Evolutionary conservation across 2,888 invertebrate genomes (phyloP).

Genomic region (Onchidella celtica): DNA sequence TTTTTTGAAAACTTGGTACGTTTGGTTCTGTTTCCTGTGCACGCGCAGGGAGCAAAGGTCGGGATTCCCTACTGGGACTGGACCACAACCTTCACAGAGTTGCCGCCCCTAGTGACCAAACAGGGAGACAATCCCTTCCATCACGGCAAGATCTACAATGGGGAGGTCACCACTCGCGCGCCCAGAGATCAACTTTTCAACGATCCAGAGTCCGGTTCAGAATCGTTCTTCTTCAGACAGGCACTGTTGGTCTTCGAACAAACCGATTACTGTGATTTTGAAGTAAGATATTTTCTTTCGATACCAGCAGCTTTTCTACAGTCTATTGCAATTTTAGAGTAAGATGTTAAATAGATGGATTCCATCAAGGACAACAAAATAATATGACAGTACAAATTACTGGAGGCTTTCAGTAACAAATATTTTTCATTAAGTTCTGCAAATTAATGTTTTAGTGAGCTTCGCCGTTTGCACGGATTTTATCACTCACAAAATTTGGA

Average conservation of each 20-base stretch:
- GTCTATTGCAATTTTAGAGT: too few relatives aligned
- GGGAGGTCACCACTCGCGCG: conserved; percentile 48
- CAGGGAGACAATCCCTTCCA: conserved; percentile 55
- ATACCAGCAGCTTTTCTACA: too few relatives aligned
- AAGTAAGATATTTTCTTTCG: too few relatives aligned
- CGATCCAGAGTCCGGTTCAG: conserved; percentile 50
- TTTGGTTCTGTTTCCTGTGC: not conserved
- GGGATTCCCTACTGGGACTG: conserved; percentile 57
- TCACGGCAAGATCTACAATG: conserved; percentile 34
- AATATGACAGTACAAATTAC: too few relatives aligned
- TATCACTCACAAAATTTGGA: too few relatives aligned
- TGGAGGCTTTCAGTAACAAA: too few relatives aligned
- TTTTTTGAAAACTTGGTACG: too few relatives aligned
- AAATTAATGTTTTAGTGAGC: too few relatives aligned
- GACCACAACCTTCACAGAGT: conserved; percentile 46
- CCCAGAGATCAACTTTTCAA: conserved; percentile 53
- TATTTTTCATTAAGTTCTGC: too few relatives aligned
- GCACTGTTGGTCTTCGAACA: conserved; percentile 55
- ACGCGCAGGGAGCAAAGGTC: conserved; percentile 24
- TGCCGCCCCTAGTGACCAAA: conserved; percentile 48
- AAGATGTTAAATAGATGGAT: too few relatives aligned
- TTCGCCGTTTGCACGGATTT: too few relatives aligned
- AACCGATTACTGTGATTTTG: conserved; percentile 57
- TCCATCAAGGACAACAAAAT: too few relatives aligned
- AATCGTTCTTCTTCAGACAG: conserved; percentile 57